phyloP scores from a whole-genome alignment of 2,888 invertebrate species.

The Pherbina coryleti region DNA sequence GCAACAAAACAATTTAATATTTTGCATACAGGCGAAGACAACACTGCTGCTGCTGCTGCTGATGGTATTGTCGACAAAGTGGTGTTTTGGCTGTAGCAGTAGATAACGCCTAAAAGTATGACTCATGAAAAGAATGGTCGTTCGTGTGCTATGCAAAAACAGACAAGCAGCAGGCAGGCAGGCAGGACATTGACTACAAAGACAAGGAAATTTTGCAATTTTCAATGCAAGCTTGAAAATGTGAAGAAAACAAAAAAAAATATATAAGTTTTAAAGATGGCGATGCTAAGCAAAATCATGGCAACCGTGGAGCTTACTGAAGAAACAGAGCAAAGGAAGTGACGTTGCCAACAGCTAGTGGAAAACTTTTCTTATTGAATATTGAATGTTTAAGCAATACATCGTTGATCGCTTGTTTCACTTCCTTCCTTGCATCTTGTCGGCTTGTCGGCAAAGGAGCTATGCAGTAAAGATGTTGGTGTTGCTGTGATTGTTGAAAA shows the following conservation, averaged over 20 bases:
- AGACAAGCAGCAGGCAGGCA: too few relatives aligned
- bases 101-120: constrained; percentile 25
- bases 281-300: background rate
- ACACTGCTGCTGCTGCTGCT: background rate
- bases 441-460: background rate
- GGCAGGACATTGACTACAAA: background rate
- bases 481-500: background rate
- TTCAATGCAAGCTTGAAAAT: constrained; percentile 8
- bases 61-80: background rate
- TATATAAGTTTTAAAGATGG: background rate
- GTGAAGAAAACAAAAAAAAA: background rate
- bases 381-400: background rate
- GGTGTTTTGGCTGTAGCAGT: background rate
- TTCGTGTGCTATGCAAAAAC: background rate
- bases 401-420: background rate
- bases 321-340: background rate
- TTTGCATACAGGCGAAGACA: too few relatives aligned
- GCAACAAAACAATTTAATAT: background rate
- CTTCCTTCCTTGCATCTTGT: background rate
- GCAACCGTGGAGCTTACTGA: background rate
- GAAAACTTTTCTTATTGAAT: constrained; percentile 14
- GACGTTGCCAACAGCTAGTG: background rate
- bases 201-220: constrained; percentile 35
- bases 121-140: constrained; percentile 1
- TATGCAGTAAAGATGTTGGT: background rate